These are phyloP conservation scores for Salticus scenicus DNA, from an alignment of 2,888 invertebrate genomes.

Conservation along the genomic window DNA sequence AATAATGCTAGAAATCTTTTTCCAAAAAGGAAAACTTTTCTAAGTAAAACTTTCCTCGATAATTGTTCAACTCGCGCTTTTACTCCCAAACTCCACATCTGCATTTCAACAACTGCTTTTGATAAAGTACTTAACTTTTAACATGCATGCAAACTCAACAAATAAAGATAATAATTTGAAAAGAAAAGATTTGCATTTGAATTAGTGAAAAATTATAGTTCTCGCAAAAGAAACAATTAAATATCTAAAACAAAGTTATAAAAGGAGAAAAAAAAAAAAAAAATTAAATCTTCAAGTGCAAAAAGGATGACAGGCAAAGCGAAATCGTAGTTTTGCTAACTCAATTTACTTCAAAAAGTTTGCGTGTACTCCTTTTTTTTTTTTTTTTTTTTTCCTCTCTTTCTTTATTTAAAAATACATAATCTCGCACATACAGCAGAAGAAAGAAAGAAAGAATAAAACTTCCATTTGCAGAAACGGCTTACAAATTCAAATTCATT, in stretches of 20 bases:
- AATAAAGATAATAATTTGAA: conserved; percentile 5
- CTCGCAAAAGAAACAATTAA: background rate
- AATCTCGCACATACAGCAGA: conserved; percentile 36
- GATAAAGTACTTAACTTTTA: background rate
- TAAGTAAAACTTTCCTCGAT: background rate
- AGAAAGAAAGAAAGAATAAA: conserved; percentile 27
- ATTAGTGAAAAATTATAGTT: conserved; percentile 17
- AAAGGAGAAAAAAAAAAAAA: background rate
- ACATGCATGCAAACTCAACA: background rate
- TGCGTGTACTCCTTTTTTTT: conserved; percentile 24
- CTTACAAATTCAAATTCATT: conserved; percentile 68
- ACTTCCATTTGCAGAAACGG: conserved; percentile 60
- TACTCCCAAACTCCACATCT: background rate
- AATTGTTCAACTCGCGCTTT: background rate
- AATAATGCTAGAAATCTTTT: background rate
- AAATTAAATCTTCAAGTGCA: background rate
- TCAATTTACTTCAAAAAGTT: conserved; percentile 53
- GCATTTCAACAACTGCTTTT: background rate
- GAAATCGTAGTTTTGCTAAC: conserved; percentile 23
- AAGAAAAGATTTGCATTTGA: conserved; percentile 8
- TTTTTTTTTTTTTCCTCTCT: too few relatives aligned
- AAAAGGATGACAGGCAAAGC: background rate
- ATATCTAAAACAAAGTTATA: background rate
- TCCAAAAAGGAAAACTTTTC: background rate
- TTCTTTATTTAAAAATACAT: too few relatives aligned